Percentiles rank a stretch among this genome's conserved stretches.
Conservation (phyloP, 2,797 vertebrate genomes). For the Eutrigla gurnardus region DNA sequence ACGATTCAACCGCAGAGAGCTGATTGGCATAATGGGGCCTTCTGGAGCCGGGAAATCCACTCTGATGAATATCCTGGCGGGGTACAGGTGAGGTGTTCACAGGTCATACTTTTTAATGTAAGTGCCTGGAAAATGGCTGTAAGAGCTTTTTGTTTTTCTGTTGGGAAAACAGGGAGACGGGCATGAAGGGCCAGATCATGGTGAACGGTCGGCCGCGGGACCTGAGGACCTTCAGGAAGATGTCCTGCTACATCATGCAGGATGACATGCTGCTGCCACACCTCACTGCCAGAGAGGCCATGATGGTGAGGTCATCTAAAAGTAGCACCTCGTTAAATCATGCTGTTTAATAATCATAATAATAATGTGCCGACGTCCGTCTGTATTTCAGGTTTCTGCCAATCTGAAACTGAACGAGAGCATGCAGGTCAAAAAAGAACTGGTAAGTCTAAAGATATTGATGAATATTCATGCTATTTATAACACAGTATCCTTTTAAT, state of each 20-base stretch:
- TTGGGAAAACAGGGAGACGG: slow-evolving; percentile 87
- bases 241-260: slow-evolving; percentile 99
- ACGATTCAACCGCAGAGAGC: slow-evolving; percentile 93
- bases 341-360: neutral
- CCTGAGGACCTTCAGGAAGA: slow-evolving; percentile 97
- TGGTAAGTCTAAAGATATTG: slow-evolving; percentile 85
- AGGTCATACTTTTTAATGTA: neutral
- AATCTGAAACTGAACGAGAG: slow-evolving; percentile 97
- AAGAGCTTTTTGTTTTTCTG: slow-evolving; percentile 5
- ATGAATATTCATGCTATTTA: neutral
- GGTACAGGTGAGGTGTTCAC: slow-evolving; percentile 90
- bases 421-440: slow-evolving; percentile 95
- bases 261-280: slow-evolving; percentile 97
- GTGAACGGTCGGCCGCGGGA: slow-evolving; percentile 93
- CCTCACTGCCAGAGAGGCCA: slow-evolving; percentile 93
- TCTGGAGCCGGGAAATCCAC: slow-evolving; percentile 98
- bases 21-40: slow-evolving; percentile 99
- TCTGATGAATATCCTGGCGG: slow-evolving; percentile 97
- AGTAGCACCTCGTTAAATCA: neutral
- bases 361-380: slow-evolving; percentile 4
- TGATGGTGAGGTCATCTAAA: slow-evolving; percentile 90
- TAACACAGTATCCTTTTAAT: no score
- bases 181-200: slow-evolving; percentile 97
- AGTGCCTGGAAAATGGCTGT: slow-evolving; percentile 2
- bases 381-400: slow-evolving; percentile 89